Conservation (phyloP, 2,888 invertebrate genomes). For the Drosophila nr. perissopoda region DNA sequence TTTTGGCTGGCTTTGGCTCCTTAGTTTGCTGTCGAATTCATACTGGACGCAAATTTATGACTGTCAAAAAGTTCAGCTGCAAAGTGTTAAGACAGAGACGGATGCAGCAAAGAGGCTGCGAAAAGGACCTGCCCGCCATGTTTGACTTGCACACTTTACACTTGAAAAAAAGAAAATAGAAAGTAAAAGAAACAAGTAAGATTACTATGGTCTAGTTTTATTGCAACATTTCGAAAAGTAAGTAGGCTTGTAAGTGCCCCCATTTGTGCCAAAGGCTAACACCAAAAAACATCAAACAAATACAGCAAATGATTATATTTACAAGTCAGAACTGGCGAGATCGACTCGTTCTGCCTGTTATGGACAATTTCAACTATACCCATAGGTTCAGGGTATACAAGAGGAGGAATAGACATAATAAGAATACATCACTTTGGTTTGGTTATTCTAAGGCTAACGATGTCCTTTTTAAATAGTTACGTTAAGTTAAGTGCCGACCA, state of each 20-base stretch:
- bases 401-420: conserved; percentile 1
- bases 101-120: conserved; percentile 15
- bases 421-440: conserved; percentile 5
- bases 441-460: not conserved
- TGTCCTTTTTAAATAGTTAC: conserved; percentile 3
- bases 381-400: not conserved
- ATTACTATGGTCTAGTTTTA: not conserved
- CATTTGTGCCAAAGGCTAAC: not conserved
- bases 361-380: not conserved
- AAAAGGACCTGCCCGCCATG: conserved; percentile 21
- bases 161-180: not conserved
- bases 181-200: not conserved
- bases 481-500: not conserved
- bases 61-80: conserved; percentile 63
- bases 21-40: conserved; percentile 66
- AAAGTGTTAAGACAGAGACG: conserved; percentile 33
- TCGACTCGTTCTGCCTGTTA: not conserved
- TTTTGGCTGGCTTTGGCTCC: conserved; percentile 25
- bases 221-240: not conserved
- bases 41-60: conserved; percentile 73
- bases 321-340: not conserved
- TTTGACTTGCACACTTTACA: conserved; percentile 48
- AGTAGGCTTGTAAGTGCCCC: not conserved
- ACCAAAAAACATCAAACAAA: not conserved
- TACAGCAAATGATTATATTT: not conserved